Percentiles rank a stretch among this genome's conserved stretches.
Evolutionary conservation across 2,888 invertebrate species (phyloP).

Genomic region (Phalera bucephala): DNA sequence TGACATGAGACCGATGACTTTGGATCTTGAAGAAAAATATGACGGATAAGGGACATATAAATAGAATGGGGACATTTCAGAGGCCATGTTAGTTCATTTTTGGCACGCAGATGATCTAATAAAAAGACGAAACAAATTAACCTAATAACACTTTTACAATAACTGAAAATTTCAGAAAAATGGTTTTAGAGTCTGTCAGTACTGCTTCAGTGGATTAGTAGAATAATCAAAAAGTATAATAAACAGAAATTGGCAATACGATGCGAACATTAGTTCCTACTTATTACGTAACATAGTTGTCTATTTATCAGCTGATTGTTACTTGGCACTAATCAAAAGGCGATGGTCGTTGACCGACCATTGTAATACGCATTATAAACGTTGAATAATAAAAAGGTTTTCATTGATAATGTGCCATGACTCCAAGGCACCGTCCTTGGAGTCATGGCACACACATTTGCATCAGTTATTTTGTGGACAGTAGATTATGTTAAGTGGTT

Average conservation of each 20-base stretch:
- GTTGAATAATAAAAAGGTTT: slow-evolving; percentile 26
- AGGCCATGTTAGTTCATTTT: no score
- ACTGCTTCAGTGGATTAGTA: no score
- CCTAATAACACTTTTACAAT: no score
- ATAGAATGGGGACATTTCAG: neutral
- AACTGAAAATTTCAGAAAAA: no score
- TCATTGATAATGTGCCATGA: slow-evolving; percentile 1
- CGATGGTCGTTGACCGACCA: slow-evolving; percentile 36
- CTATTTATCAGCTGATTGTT: slow-evolving; percentile 28
- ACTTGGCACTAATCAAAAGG: slow-evolving; percentile 31
- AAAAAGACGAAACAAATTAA: no score
- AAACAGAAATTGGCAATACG: slow-evolving; percentile 1
- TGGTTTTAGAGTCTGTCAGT: no score
- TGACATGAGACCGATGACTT: slow-evolving; percentile 8
- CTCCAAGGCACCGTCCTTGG: no score
- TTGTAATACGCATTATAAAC: slow-evolving; percentile 20
- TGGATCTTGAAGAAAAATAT: slow-evolving; percentile 3
- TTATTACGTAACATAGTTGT: slow-evolving; percentile 8
- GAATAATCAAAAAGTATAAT: no score
- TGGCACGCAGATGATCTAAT: no score
- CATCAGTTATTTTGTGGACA: no score
- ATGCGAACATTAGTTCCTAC: slow-evolving; percentile 3
- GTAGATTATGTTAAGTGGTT: no score
- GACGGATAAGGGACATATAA: slow-evolving; percentile 2
- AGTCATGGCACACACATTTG: no score